phyloP scores from a whole-genome alignment of 2,888 invertebrate genomes.

The Eupsilia transversa region DNA sequence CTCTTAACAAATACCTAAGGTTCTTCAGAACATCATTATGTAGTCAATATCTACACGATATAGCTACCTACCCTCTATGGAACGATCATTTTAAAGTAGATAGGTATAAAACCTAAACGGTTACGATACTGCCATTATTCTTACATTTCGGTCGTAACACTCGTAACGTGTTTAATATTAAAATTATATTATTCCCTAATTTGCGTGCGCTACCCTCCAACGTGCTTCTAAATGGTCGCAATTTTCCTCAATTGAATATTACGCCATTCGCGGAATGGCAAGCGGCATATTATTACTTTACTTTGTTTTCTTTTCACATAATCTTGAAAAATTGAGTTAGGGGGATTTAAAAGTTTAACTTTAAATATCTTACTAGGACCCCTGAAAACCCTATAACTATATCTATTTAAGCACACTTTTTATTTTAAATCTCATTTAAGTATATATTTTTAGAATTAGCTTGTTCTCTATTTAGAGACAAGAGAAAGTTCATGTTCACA shows the following conservation, averaged over 20 bases:
- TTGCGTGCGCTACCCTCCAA: slow-evolving; percentile 2
- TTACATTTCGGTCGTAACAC: slow-evolving; percentile 8
- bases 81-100: background rate
- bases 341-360: background rate
- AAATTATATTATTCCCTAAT: slow-evolving; percentile 17
- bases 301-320: background rate
- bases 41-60: background rate
- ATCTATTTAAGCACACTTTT: background rate
- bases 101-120: slow-evolving; percentile 5
- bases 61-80: background rate
- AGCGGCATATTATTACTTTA: background rate
- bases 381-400: no score
- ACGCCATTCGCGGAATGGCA: slow-evolving; percentile 14
- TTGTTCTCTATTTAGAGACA: background rate
- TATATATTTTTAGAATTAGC: background rate
- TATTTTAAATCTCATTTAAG: slow-evolving; percentile 7
- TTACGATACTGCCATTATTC: background rate
- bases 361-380: background rate
- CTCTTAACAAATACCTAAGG: background rate
- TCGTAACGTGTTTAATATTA: slow-evolving; percentile 19
- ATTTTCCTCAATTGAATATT: slow-evolving; percentile 46
- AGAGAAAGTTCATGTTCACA: slow-evolving; percentile 15
- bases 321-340: background rate
- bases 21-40: background rate
- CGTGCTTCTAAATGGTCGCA: slow-evolving; percentile 9